Conservation (phyloP, 2,888 invertebrate genomes). For the Glyphotaelius pellucidus region DNA sequence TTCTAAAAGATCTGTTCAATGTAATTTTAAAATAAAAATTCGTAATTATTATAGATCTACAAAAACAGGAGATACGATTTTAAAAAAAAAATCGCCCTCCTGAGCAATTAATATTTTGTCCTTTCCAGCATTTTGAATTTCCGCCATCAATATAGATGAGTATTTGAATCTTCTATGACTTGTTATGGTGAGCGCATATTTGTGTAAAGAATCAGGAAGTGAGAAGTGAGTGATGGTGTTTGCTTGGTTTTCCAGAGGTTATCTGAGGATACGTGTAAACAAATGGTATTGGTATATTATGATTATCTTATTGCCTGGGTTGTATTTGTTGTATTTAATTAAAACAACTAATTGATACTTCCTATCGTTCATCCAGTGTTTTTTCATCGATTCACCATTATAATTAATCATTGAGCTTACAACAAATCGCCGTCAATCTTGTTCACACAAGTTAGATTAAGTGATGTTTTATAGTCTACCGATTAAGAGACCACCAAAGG, state of each 20-base stretch:
- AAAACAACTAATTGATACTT: constrained; percentile 38
- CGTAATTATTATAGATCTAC: too few relatives aligned
- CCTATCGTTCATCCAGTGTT: constrained; percentile 26
- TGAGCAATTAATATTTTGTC: too few relatives aligned
- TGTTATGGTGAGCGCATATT: not conserved
- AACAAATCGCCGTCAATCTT: not conserved
- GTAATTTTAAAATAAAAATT: too few relatives aligned
- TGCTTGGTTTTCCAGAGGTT: constrained; percentile 86
- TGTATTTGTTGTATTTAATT: constrained; percentile 61
- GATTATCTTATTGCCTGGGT: constrained; percentile 59
- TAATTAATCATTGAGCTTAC: not conserved
- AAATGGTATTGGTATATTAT: constrained; percentile 83
- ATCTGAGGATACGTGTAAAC: constrained; percentile 90
- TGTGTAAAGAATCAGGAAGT: constrained; percentile 4
- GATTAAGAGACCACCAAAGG: not conserved
- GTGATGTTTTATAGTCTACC: not conserved
- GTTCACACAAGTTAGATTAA: not conserved
- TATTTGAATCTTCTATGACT: not conserved
- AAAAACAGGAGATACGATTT: too few relatives aligned
- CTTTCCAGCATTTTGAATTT: too few relatives aligned
- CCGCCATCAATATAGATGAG: too few relatives aligned
- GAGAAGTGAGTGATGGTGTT: constrained; percentile 52
- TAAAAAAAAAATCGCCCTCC: too few relatives aligned
- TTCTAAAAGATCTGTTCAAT: too few relatives aligned
- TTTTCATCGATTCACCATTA: constrained; percentile 5